Base-by-base conservation (phyloP, 2,888 invertebrate species). In the Linnaemya vulpina region DNA sequence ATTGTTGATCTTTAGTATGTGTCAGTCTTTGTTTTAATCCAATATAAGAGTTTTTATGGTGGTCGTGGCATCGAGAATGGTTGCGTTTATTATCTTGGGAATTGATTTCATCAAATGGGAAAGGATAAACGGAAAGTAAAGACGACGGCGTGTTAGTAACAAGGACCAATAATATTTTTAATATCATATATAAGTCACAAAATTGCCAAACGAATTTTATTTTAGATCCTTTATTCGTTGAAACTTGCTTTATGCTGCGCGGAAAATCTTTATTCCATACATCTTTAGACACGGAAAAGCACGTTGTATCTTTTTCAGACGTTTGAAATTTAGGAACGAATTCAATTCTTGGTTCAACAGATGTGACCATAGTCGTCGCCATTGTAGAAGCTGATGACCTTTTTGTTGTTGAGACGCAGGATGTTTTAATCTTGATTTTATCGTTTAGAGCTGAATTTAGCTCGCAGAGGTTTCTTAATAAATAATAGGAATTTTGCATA, bases 401-500 rank as follows among this genome's bases (percentile, higher is more conserved):
- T 63, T 25, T 62, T n/a, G 55, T 46, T 60, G 68, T 15, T 30
- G 51, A 20, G 53, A 55, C 75, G 68, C 67, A 63, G 73, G 63
- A 74, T 67, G 35, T 62, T 77, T 60, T 15, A 25, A 38, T 7
- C 22, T 58, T 46, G n/a, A 58, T 58, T 43, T 55, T 30, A 63
- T 63, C n/a, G n/a, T 40, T 60, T 67, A 53, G 75, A 70, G 65
- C 60, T 73, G 30, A 20, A 58, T 68, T 78, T 30, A 51, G 51
- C 74, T 78, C 53, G 20, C 40, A 11, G 0, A 38, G 60, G 17
- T 74, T 62, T 68, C 78, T 85, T 85, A 85, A 75, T 17, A 71
- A 58, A 82, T 82, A 82, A 82, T 85, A 85, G 85, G 82, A 85
- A 82, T 85, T 82, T 75, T 71, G 82, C 62, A 49, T 43, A 79